phyloP scores from a whole-genome alignment of 2,113 vertebrate genomes.

The Catharus minimus region DNA sequence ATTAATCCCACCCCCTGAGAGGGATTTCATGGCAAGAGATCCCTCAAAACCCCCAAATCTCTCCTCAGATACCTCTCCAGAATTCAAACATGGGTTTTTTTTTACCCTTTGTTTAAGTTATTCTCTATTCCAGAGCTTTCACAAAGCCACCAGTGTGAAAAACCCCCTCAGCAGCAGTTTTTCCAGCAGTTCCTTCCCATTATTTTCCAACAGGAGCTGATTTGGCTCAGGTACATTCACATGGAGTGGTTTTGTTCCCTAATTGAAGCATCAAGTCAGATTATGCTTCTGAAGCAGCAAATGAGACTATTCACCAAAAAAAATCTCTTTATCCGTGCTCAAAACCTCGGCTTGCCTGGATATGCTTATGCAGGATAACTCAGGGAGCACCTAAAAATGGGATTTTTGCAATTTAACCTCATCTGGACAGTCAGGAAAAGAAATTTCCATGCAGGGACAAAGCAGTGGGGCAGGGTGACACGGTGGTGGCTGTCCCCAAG shows the following conservation, averaged over 20 bases:
- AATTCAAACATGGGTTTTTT: accelerated
- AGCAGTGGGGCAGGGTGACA: neutral
- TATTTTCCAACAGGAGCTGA: neutral
- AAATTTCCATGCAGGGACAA: neutral
- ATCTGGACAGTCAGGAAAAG: neutral
- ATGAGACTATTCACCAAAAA: neutral
- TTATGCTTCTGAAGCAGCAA: neutral
- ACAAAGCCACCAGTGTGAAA: neutral
- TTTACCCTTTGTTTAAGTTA: neutral
- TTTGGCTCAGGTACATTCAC: conserved; percentile 30
- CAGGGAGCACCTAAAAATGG: neutral
- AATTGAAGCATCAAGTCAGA: conserved; percentile 38
- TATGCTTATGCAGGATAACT: neutral
- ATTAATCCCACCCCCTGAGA: neutral
- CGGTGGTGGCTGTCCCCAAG: neutral
- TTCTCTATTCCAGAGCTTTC: neutral
- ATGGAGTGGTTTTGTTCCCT: neutral
- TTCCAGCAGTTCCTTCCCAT: neutral
- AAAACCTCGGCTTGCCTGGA: neutral
- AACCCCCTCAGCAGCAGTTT: neutral
- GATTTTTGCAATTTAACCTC: neutral
- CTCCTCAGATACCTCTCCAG: neutral
- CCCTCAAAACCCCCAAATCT: neutral
- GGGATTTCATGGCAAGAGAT: neutral
- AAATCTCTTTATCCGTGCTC: neutral